A percentile compares a stretch with the other conserved stretches of the same genome.
Conservation (phyloP, 1,140 invertebrate species). For the Dufourea novaeangliae region DNA sequence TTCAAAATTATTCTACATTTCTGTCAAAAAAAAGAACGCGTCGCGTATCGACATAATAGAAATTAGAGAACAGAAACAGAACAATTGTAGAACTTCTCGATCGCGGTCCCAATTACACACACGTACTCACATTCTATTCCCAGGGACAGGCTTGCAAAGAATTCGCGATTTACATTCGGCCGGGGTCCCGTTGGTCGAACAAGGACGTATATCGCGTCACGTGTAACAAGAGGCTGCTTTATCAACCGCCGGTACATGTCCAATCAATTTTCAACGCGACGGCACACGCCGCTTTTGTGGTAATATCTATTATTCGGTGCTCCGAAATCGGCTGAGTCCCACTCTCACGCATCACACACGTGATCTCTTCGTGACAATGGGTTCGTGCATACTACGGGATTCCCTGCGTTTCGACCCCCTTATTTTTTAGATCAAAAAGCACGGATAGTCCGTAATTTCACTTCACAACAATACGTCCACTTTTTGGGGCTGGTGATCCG, state of each 20-base stretch:
- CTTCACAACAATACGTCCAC: not conserved
- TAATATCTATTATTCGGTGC: conserved; percentile 70
- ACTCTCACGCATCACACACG: conserved; percentile 61
- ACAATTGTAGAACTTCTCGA: not conserved
- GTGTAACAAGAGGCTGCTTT: conserved; percentile 63
- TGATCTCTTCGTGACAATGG: conserved; percentile 66
- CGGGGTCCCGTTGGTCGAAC: conserved; percentile 8
- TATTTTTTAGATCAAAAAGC: conserved; percentile 59
- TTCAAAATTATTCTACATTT: no score
- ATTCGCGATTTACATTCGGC: conserved; percentile 45
- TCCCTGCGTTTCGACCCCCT: conserved; percentile 39
- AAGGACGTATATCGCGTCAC: conserved; percentile 17
- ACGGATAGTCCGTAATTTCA: conserved; percentile 43
- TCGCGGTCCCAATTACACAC: not conserved
- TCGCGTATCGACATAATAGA: no score
- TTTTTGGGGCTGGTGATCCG: conserved; percentile 9
- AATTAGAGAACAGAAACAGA: not conserved
- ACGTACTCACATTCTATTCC: conserved; percentile 3
- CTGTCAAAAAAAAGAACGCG: no score
- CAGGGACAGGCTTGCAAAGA: conserved; percentile 31
- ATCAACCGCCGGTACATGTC: conserved; percentile 66
- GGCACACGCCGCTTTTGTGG: conserved; percentile 68
- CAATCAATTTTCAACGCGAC: conserved; percentile 69
- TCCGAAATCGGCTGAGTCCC: conserved; percentile 46
- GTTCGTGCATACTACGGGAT: conserved; percentile 50